These are phyloP conservation scores for Lasiommata megera DNA, from an alignment of 2,888 invertebrate species.

Conservation along the genomic window DNA sequence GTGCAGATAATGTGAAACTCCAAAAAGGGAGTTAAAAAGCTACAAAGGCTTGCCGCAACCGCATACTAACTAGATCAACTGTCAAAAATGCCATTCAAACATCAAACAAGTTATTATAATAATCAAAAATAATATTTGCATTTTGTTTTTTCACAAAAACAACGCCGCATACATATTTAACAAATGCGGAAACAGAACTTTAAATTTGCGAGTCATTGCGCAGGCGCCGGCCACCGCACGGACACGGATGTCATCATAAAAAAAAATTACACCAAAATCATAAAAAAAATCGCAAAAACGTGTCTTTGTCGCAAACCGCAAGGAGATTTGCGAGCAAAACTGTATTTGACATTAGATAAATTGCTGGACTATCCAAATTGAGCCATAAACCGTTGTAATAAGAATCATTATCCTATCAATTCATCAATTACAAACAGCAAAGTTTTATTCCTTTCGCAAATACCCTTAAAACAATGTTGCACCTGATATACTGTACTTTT, in stretches of 20 bases:
- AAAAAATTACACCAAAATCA: conserved; percentile 29
- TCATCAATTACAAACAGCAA: neutral
- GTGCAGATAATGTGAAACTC: no score
- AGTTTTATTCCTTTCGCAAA: neutral
- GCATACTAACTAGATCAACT: conserved; percentile 14
- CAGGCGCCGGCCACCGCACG: conserved; percentile 40
- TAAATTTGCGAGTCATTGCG: conserved; percentile 39
- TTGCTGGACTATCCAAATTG: neutral
- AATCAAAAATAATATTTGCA: conserved; percentile 25
- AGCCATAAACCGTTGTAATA: neutral
- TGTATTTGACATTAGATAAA: neutral
- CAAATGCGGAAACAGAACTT: conserved; percentile 29
- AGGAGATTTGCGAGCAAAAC: conserved; percentile 7
- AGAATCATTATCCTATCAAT: neutral
- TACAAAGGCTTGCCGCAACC: neutral
- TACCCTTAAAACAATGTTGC: neutral
- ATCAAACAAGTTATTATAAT: conserved; percentile 20
- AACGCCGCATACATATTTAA: conserved; percentile 27
- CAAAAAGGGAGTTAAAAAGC: neutral
- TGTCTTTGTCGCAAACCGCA: conserved; percentile 42
- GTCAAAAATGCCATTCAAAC: conserved; percentile 29
- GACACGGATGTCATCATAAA: conserved; percentile 20
- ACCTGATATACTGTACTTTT: neutral
- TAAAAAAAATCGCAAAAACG: conserved; percentile 29
- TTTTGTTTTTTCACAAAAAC: conserved; percentile 22